Evolutionary conservation across 2,888 invertebrate genomes (phyloP).

Genomic region (Cantharis rufa): DNA sequence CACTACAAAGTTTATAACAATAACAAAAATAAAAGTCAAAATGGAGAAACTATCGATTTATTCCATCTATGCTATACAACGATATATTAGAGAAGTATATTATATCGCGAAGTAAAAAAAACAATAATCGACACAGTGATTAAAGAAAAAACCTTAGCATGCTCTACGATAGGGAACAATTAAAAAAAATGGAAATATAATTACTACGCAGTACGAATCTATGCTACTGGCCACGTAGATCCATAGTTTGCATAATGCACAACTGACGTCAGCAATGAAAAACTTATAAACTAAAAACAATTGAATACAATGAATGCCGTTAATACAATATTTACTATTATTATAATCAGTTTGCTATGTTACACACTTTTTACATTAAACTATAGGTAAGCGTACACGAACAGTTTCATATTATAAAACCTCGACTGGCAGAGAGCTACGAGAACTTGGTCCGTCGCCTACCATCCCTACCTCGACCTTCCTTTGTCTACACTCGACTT

Average conservation of each 20-base stretch:
- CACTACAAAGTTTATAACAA: too few species aligned
- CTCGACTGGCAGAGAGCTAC: not conserved
- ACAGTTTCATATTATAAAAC: not conserved
- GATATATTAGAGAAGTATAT: not conserved
- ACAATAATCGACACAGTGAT: not conserved
- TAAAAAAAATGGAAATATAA: not conserved
- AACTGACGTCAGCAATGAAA: not conserved
- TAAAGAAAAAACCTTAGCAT: not conserved
- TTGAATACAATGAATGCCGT: not conserved
- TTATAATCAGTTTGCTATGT: not conserved
- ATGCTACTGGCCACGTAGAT: not conserved
- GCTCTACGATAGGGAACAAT: not conserved
- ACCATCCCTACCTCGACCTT: not conserved
- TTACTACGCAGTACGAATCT: not conserved
- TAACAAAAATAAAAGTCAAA: not conserved
- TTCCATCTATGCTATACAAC: not conserved
- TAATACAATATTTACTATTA: not conserved
- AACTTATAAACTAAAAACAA: not conserved
- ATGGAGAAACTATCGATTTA: not conserved
- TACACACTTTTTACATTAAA: not conserved
- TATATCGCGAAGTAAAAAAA: not conserved
- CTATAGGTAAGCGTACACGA: not conserved
- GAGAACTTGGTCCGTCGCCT: not conserved
- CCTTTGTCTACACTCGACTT: not conserved
- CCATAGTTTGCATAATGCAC: not conserved